Percentiles rank a stretch among this genome's conserved stretches.
These are phyloP conservation scores for Acrocephalus arundinaceus DNA, from an alignment of 2,113 vertebrate genomes.

Conservation along the genomic window DNA sequence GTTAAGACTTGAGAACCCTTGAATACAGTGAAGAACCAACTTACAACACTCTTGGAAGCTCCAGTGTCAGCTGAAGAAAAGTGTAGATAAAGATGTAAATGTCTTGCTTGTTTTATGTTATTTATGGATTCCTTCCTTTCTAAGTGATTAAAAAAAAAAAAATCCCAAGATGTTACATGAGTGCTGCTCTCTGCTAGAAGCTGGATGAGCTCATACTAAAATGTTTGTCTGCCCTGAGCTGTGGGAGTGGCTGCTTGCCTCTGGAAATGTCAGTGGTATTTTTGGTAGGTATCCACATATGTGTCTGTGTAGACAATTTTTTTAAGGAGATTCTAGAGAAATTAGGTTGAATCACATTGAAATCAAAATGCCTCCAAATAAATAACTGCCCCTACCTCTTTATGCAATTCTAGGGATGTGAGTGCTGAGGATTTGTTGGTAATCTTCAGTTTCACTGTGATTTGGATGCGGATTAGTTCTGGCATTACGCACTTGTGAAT, in stretches of 20 bases:
- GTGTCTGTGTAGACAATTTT: background rate
- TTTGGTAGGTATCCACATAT: background rate
- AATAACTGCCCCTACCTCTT: rapidly evolving
- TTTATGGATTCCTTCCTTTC: background rate
- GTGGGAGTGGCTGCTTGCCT: background rate
- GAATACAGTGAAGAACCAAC: background rate
- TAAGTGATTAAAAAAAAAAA: background rate
- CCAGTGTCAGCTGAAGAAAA: background rate
- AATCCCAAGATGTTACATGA: background rate
- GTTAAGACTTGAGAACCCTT: background rate
- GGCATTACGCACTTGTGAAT: background rate
- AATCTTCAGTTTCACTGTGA: background rate
- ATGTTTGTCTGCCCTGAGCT: background rate
- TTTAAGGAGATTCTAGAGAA: background rate
- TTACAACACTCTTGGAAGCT: background rate
- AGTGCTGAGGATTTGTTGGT: background rate
- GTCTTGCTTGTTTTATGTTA: background rate
- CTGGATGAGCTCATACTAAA: background rate
- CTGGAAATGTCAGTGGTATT: background rate
- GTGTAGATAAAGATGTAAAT: background rate
- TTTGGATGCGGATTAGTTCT: background rate
- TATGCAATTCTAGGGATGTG: background rate
- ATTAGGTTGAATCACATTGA: background rate
- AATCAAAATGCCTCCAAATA: background rate
- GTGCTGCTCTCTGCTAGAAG: background rate